Conservation (phyloP, 2,113 vertebrate genomes). For the Xiphophorus couchianus region DNA sequence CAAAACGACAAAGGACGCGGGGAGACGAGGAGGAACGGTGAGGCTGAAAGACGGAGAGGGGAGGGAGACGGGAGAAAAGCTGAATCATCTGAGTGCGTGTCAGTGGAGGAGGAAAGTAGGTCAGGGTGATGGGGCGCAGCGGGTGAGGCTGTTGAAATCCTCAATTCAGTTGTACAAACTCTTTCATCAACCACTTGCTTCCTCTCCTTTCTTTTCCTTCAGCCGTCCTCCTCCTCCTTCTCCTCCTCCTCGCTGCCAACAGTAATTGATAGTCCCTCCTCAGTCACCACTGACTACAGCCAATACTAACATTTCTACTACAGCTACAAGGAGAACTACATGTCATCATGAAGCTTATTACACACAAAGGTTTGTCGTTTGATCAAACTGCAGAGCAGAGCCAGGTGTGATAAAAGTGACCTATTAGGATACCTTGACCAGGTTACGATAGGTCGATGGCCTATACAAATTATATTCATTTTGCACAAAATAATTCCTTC, state of each 20-base stretch:
- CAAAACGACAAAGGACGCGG: constrained; percentile 18
- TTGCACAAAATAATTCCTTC: too few relatives aligned
- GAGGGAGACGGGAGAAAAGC: constrained; percentile 39
- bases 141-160: constrained; percentile 43
- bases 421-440: too few relatives aligned
- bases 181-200: constrained; percentile 63
- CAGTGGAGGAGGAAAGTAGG: constrained; percentile 53
- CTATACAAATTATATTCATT: too few relatives aligned
- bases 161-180: constrained; percentile 54
- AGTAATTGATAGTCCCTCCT: constrained; percentile 52
- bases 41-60: constrained; percentile 8
- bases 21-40: constrained; percentile 3
- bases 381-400: constrained; percentile 30
- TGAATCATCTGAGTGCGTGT: constrained; percentile 64
- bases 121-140: constrained; percentile 38
- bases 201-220: constrained; percentile 47
- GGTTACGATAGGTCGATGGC: too few relatives aligned
- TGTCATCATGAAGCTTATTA: constrained; percentile 18
- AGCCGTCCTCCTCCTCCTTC: constrained; percentile 16
- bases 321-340: constrained; percentile 6
- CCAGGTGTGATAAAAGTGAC: background rate
- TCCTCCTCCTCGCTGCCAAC: constrained; percentile 13
- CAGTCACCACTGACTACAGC: constrained; percentile 34
- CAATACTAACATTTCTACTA: constrained; percentile 3
- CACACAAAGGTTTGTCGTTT: constrained; percentile 21